A percentile compares a stretch with the other conserved stretches of the same genome.
phyloP scores from a whole-genome alignment of 2,113 vertebrate species.

The Emydura subglobosa region DNA sequence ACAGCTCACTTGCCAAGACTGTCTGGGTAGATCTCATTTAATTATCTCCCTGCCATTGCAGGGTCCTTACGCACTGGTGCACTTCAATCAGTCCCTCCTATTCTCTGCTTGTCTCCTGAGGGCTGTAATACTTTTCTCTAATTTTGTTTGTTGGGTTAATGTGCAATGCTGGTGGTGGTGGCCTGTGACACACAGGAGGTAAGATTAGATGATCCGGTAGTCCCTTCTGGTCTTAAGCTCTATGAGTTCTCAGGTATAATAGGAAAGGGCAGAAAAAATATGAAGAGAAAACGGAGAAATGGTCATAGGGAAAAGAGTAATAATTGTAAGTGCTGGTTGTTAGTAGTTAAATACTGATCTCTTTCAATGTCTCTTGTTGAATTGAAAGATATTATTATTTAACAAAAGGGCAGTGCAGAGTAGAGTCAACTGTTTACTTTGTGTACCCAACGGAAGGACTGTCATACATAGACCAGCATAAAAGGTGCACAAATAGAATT shows the following conservation, averaged over 20 bases:
- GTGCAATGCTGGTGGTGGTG: background rate
- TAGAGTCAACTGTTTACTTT: background rate
- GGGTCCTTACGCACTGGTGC: background rate
- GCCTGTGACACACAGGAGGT: background rate
- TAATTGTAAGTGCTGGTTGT: background rate
- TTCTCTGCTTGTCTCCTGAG: background rate
- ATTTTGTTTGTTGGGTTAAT: background rate
- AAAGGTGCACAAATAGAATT: background rate
- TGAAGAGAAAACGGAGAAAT: background rate
- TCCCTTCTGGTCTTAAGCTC: background rate
- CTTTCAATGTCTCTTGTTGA: constrained; percentile 7
- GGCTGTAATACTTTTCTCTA: background rate
- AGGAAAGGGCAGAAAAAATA: background rate
- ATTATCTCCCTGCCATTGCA: background rate
- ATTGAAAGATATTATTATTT: background rate
- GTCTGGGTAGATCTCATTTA: background rate
- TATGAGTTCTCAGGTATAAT: background rate
- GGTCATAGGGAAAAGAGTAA: background rate
- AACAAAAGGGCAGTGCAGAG: background rate
- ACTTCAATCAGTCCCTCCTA: background rate
- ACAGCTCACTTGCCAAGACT: background rate
- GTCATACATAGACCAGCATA: background rate
- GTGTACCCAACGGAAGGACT: background rate
- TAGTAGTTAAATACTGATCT: background rate
- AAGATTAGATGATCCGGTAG: too few species aligned